Evolutionary conservation across 2,797 vertebrate species (phyloP).

Genomic region (Myotis daubentonii): DNA sequence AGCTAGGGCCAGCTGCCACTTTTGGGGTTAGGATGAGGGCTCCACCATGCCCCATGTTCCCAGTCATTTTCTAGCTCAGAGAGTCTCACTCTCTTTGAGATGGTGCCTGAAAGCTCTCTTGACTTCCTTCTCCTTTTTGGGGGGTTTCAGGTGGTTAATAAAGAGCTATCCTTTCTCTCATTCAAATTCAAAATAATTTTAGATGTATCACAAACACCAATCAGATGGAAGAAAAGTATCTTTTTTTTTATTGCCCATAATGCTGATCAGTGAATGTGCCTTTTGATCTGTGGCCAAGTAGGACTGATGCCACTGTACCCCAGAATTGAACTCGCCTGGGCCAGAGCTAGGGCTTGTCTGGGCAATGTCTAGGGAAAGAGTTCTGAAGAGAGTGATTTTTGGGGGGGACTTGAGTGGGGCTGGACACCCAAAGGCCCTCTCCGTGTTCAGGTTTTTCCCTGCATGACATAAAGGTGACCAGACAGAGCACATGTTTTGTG

Average conservation of each 20-base stretch:
- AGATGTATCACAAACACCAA: not conserved
- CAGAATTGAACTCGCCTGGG: not conserved
- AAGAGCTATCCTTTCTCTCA: not conserved
- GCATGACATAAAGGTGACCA: not conserved
- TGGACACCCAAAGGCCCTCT: not conserved
- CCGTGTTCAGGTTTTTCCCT: not conserved
- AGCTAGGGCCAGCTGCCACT: not conserved
- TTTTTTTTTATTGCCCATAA: not conserved
- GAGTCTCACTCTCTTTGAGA: not conserved
- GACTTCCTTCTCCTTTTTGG: not conserved
- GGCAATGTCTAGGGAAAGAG: not conserved
- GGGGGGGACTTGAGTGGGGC: not conserved
- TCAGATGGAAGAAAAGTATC: not conserved
- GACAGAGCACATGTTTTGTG: not conserved
- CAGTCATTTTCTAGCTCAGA: not conserved
- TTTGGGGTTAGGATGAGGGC: not conserved
- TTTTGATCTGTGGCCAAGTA: not conserved
- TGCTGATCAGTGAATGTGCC: not conserved
- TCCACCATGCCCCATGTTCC: not conserved
- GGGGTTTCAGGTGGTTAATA: not conserved
- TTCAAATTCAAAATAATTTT: slow-evolving; percentile 6
- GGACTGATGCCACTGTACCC: not conserved
- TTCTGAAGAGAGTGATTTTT: not conserved
- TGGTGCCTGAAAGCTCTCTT: not conserved
- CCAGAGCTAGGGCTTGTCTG: not conserved